Percentiles rank a stretch among this genome's conserved stretches.
Conservation (phyloP, 1,140 invertebrate species). For the Microplitis demolitor region DNA sequence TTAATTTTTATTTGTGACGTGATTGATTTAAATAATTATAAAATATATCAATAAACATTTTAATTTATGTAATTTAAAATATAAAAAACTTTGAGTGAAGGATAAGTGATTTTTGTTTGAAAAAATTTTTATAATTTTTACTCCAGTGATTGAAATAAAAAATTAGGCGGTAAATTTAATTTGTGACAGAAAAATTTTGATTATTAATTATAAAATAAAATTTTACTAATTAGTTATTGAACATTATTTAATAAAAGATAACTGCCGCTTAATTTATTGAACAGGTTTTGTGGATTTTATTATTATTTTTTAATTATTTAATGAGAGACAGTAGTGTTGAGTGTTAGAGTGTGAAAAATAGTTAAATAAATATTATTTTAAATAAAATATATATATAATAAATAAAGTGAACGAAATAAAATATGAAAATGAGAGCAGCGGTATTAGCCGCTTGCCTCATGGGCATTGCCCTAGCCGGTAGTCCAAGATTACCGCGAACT, state of each 20-base stretch:
- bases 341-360: neutral
- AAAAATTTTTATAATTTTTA: neutral
- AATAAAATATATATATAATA: neutral
- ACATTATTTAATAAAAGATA: neutral
- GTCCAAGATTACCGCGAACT: slow-evolving; percentile 54
- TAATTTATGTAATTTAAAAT: neutral
- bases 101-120: neutral
- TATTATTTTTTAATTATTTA: no score
- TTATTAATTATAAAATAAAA: no score
- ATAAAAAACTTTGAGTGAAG: neutral
- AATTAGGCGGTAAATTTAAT: no score
- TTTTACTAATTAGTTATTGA: no score
- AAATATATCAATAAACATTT: neutral
- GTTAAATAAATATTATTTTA: neutral
- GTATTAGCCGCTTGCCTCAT: slow-evolving; percentile 51
- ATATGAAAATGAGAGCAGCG: slow-evolving; percentile 47
- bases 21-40: neutral
- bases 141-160: no score
- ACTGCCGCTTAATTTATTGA: neutral
- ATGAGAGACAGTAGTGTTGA: no score
- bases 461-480: slow-evolving; percentile 51
- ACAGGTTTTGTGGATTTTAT: neutral
- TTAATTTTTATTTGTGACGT: no score
- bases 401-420: neutral
- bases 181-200: no score